Conservation (phyloP, 2,113 vertebrate species). For the Oreamnos americanus region DNA sequence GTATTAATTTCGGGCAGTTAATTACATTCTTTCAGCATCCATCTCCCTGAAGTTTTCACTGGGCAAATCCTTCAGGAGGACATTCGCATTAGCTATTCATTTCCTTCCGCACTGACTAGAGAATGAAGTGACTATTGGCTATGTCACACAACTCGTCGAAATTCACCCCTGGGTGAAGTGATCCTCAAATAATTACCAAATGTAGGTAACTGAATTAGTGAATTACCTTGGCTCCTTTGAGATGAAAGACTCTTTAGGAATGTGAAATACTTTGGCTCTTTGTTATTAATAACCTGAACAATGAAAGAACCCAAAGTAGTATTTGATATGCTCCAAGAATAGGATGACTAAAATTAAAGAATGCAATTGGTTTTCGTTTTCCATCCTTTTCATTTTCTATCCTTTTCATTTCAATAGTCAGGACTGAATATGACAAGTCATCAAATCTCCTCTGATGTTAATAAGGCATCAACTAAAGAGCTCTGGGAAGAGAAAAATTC, state of each 20-base stretch:
- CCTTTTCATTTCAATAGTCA: slow-evolving; percentile 63
- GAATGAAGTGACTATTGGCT: slow-evolving; percentile 59
- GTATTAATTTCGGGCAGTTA: slow-evolving; percentile 74
- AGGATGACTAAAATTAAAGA: slow-evolving; percentile 67
- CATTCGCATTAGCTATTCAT: slow-evolving; percentile 69
- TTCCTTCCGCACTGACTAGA: slow-evolving; percentile 53
- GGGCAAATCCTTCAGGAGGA: slow-evolving; percentile 70
- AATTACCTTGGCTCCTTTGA: slow-evolving; percentile 73
- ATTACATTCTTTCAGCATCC: slow-evolving; percentile 70
- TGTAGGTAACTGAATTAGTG: slow-evolving; percentile 78
- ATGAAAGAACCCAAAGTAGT: slow-evolving; percentile 64
- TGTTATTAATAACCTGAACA: slow-evolving; percentile 76
- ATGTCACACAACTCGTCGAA: slow-evolving; percentile 59
- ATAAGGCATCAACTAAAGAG: slow-evolving; percentile 48
- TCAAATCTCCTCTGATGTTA: slow-evolving; percentile 63
- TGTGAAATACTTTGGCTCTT: slow-evolving; percentile 69
- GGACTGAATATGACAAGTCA: slow-evolving; percentile 54
- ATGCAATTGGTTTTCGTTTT: slow-evolving; percentile 68
- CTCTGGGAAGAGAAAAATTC: slow-evolving; percentile 41
- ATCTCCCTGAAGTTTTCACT: slow-evolving; percentile 69
- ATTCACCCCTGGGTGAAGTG: slow-evolving; percentile 77
- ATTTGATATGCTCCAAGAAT: slow-evolving; percentile 62
- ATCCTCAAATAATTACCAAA: slow-evolving; percentile 79
- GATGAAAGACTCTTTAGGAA: slow-evolving; percentile 75
- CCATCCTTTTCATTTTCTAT: slow-evolving; percentile 63